Evolutionary conservation across 2,113 vertebrate genomes (phyloP), one percentile per base, ranked within the genome.

Genomic region (Carettochelys insculpta): DNA sequence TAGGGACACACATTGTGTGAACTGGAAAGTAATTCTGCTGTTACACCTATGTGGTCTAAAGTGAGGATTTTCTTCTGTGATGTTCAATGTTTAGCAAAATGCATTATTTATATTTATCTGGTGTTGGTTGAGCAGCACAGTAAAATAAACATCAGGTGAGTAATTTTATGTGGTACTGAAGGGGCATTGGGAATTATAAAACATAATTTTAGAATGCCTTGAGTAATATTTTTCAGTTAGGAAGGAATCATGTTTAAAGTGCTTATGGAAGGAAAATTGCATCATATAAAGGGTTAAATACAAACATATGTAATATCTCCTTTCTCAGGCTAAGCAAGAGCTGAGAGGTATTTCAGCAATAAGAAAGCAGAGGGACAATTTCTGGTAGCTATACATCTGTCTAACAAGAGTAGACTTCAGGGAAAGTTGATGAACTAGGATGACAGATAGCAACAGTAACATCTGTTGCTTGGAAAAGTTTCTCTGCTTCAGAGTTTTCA

Each of bases 351-450:
- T 90, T 86, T 43, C n/a, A 41, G 82, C 0, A 1, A 51, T 82
- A 38, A 90, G 86, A 84, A 92, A 51, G 81, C 85, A 68, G 86
- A 43, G 91, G 80, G 65, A 45, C 75, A 84, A 12, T 82, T 91
- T 73, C 61, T 53, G 83, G 48, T 80, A 86, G 43, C 52, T 76
- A 38, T 6, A 45, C 80, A 73, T 54, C 83, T 83, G 75, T 58
- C 47, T 88, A 52, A 58, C 52, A 80, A 77, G 61, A 71, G 3
- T 10, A 38, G 45, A 38, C 83, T 71, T 77, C 86, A 27, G 43
- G 29, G 29, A 19, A 68, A 31, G 38, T 3, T 19, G 29, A 61
- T 68, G 77, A 71, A 48, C 31, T 1, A 2, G 84, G 87, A 50
- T 52, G 48, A 85, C 82, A 85, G 2, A 0, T 47, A 22, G 52